phyloP scores from a whole-genome alignment of 2,797 vertebrate genomes.

The Phrynocephalus forsythii region DNA sequence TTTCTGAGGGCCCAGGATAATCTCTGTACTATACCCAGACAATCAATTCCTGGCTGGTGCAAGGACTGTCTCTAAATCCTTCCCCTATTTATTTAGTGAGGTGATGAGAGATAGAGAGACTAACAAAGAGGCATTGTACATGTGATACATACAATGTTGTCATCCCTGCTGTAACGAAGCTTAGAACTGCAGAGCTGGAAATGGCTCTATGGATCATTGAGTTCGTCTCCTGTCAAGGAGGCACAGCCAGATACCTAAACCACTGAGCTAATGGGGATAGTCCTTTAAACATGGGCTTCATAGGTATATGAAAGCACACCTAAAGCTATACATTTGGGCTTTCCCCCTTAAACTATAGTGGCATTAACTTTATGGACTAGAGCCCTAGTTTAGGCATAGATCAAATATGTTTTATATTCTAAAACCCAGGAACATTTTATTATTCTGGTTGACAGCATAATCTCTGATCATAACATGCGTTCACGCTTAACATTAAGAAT shows the following conservation, averaged over 20 bases:
- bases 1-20: background rate
- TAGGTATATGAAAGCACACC: background rate
- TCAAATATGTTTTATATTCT: background rate
- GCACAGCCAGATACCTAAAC: no score
- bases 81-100: background rate
- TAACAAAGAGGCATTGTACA: background rate
- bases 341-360: background rate
- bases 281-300: background rate
- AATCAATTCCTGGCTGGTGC: background rate
- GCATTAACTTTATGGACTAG: background rate
- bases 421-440: background rate
- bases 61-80: background rate
- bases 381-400: background rate
- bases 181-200: no score
- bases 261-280: background rate
- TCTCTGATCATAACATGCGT: conserved; percentile 4
- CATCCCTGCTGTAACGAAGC: background rate
- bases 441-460: conserved; percentile 10
- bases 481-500: conserved; percentile 6
- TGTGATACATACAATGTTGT: background rate
- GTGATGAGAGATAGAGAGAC: background rate
- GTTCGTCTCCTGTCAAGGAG: no score
- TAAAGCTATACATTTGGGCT: background rate
- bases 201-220: no score
- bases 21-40: background rate